Conservation (phyloP, 2,888 invertebrate species). For the Leptopilina drosophilae region DNA sequence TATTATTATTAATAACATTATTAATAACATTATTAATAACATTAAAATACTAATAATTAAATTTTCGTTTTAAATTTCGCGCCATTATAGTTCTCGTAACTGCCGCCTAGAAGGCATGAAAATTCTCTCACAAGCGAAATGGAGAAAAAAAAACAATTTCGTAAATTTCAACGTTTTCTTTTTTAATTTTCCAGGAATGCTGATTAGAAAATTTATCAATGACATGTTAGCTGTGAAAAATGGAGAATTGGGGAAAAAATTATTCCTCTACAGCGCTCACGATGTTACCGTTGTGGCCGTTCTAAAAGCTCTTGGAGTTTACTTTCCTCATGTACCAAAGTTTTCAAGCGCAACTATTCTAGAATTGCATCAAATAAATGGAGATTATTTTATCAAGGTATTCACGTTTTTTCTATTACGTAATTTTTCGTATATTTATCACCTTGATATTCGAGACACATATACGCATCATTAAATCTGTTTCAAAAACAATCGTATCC, state of each 20-base stretch:
- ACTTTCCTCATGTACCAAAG: slow-evolving; percentile 66
- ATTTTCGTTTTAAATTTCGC: no score
- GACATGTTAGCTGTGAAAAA: slow-evolving; percentile 59
- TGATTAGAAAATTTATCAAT: slow-evolving; percentile 44
- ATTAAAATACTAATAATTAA: no score
- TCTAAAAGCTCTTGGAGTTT: slow-evolving; percentile 65
- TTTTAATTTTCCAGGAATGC: slow-evolving; percentile 50
- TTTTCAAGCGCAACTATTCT: slow-evolving; percentile 67
- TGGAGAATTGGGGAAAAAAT: slow-evolving; percentile 67
- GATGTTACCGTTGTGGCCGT: slow-evolving; percentile 68
- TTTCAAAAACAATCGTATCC: no score
- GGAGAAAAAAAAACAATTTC: no score
- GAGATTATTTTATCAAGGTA: slow-evolving; percentile 67
- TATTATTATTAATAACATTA: no score
- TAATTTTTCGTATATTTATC: neutral
- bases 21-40: no score
- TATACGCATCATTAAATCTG: no score
- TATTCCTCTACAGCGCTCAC: slow-evolving; percentile 69
- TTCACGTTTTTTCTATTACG: neutral
- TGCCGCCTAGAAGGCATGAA: no score
- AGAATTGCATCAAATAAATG: slow-evolving; percentile 62
- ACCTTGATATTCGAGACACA: no score
- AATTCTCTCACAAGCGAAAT: no score
- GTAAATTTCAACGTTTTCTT: no score
- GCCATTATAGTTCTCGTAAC: no score